These are phyloP conservation scores for Emys orbicularis DNA, from an alignment of 2,797 vertebrate genomes.

Conservation along the genomic window DNA sequence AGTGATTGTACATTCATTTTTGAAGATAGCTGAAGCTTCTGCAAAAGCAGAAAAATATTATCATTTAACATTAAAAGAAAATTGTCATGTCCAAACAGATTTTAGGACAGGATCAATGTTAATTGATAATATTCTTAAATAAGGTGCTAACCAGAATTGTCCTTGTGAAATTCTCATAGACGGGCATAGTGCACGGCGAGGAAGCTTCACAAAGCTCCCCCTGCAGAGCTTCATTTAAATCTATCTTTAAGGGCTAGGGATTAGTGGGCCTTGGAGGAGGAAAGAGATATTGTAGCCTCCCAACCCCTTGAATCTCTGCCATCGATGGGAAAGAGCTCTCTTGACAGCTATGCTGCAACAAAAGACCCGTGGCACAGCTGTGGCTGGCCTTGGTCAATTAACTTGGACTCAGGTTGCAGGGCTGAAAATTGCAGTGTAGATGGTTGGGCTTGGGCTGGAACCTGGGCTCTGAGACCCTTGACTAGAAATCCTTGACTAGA, in stretches of 20 bases:
- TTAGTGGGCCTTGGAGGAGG: not conserved
- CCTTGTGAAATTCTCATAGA: not conserved
- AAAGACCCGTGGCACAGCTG: too few relatives aligned
- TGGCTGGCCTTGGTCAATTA: too few relatives aligned
- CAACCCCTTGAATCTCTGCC: not conserved
- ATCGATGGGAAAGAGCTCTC: not conserved
- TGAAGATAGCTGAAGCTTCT: not conserved
- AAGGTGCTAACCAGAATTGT: not conserved
- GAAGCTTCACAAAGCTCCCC: not conserved
- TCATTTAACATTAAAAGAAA: not conserved
- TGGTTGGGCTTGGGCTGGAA: too few relatives aligned
- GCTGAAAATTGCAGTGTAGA: too few relatives aligned
- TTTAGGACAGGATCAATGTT: not conserved
- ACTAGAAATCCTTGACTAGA: not conserved
- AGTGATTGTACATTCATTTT: not conserved
- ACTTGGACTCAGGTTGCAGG: too few relatives aligned
- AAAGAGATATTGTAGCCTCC: not conserved
- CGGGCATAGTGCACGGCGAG: not conserved
- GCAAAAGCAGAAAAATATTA: not conserved
- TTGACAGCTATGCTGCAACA: too few relatives aligned
- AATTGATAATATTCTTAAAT: not conserved
- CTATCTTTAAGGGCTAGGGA: not conserved
- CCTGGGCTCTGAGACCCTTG: too few relatives aligned
- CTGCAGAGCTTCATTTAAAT: not conserved
- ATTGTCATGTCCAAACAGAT: not conserved